Evolutionary conservation across 2,888 invertebrate genomes (phyloP).

Genomic region (Chrysomela aeneicollis): DNA sequence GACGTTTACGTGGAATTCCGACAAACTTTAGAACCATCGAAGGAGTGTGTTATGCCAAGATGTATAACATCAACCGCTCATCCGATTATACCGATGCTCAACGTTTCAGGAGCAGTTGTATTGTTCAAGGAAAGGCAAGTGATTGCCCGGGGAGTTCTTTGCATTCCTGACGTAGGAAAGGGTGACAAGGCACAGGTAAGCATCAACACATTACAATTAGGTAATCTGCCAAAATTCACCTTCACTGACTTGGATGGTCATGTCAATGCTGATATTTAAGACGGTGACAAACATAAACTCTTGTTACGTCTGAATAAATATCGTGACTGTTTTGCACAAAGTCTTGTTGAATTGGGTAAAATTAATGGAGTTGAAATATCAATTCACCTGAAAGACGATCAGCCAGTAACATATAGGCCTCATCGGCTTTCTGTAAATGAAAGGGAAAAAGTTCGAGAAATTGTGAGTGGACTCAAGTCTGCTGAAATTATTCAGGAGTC

Average conservation of each 20-base stretch:
- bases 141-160: conserved; percentile 14
- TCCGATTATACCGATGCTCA: conserved; percentile 19
- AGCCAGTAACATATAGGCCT: too few species aligned
- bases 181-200: neutral
- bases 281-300: too few species aligned
- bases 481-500: conserved; percentile 34
- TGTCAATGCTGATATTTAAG: neutral
- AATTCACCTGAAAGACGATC: conserved; percentile 32
- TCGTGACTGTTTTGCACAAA: conserved; percentile 33
- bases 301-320: conserved; percentile 27
- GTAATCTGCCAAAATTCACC: too few species aligned
- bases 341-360: neutral
- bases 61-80: conserved; percentile 24
- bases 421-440: conserved; percentile 35
- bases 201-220: too few species aligned
- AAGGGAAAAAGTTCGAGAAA: conserved; percentile 31
- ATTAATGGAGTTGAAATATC: conserved; percentile 10
- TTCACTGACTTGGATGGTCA: neutral
- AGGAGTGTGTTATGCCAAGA: conserved; percentile 25
- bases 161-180: neutral
- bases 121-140: conserved; percentile 24
- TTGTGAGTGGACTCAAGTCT: conserved; percentile 30
- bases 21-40: conserved; percentile 18
- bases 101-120: conserved; percentile 21
- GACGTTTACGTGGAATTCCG: conserved; percentile 30